phyloP scores from a whole-genome alignment of 2,797 vertebrate species.

The Rhinophrynus dorsalis region DNA sequence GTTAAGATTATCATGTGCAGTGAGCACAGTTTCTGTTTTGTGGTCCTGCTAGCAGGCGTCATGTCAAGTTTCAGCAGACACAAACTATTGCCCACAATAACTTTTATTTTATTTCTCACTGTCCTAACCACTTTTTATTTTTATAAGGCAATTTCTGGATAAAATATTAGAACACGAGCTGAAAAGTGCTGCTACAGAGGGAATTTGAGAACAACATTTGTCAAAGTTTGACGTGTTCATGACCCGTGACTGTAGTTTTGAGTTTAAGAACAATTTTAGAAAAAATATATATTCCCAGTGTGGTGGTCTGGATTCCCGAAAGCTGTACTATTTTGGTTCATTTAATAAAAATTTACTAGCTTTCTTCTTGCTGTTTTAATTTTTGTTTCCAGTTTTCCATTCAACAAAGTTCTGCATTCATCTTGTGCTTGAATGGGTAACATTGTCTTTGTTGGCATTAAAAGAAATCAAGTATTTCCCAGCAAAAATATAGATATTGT shows the following conservation, averaged over 20 bases:
- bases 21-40: too few relatives aligned
- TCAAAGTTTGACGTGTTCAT: not conserved
- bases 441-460: not conserved
- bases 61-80: too few relatives aligned
- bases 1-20: too few relatives aligned
- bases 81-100: not conserved
- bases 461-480: not conserved
- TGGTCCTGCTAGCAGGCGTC: too few relatives aligned
- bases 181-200: not conserved
- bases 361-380: not conserved
- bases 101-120: not conserved
- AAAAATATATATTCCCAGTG: not conserved
- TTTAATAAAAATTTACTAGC: not conserved
- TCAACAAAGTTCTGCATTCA: not conserved
- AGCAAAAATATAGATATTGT: not conserved
- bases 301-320: not conserved
- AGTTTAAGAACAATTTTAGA: not conserved
- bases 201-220: not conserved
- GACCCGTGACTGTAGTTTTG: not conserved
- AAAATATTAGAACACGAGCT: not conserved
- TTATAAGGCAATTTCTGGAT: not conserved
- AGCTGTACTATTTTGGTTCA: not conserved
- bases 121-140: too few relatives aligned
- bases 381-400: not conserved
- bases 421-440: not conserved